Evolutionary conservation across 1,140 invertebrate genomes (phyloP), one percentile per base, ranked within the genome.

Genomic region (Homarus americanus): DNA sequence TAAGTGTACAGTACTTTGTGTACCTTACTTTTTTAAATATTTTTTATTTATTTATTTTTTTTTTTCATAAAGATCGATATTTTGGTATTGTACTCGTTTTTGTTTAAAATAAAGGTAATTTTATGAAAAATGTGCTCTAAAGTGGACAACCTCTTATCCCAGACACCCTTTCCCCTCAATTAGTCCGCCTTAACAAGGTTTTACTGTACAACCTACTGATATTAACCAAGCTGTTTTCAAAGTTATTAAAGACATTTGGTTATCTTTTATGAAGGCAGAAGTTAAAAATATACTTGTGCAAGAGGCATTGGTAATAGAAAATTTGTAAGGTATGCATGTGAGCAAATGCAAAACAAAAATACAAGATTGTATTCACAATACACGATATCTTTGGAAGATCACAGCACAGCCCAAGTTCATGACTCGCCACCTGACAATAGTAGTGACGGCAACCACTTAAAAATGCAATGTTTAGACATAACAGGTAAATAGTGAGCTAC

Each of bases 311-410:
- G 44, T 49, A 49, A 15, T 49, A 49, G 44, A 69, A 69, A 69
- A 69, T 69, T 32, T 28, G 10, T 69, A 69, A 69, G n/a, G n/a
- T 69, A 82, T 82, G 69, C 63, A 86, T 49, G 53, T 86, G 83
- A 86, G 83, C 83, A 86, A 86, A 86, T 53, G 69, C 40, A 36
- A 80, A 15, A 80, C 24, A 44, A 80, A 73, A 75, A 73, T 83
- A 86, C 36, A 32, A 72, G 66, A 85, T 36, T 66, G 83, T 69
- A 86, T 73, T 86, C 53, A 86, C 69, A 86, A 76, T 86, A 76
- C 44, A 86, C 49, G 53, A 38, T 73, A 75, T 86, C 83, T 86
- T 86, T 86, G 83, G 83, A 86, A 86, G 83, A 86, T 86, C 83
- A 86, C 83, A 86, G 83, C 83, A 86, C 17, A 76, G 83, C 72